Evolutionary conservation across 92 coral and sea anemone genomes (phyloP).

Genomic region (Phenganax subtilis): DNA sequence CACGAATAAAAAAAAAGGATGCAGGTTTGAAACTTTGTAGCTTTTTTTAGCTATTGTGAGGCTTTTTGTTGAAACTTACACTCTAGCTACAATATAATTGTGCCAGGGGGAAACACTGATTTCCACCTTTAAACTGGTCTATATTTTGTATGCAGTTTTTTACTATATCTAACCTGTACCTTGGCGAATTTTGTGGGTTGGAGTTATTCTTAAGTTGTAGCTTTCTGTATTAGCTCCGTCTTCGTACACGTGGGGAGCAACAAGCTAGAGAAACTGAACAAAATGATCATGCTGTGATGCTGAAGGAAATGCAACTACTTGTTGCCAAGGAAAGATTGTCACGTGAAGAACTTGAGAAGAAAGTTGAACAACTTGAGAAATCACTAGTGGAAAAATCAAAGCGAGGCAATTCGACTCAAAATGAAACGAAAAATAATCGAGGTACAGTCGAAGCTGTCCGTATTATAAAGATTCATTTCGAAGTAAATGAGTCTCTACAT

Average conservation of each 20-base stretch:
- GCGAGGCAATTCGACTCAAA: neutral
- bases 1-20: no score
- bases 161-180: no score
- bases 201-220: no score
- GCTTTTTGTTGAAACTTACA: no score
- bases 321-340: slow-evolving; percentile 78
- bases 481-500: no score
- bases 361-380: slow-evolving; percentile 74
- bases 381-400: slow-evolving; percentile 34
- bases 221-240: slow-evolving; percentile 53
- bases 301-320: slow-evolving; percentile 80
- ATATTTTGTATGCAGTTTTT: no score
- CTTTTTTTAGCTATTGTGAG: no score
- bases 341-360: slow-evolving; percentile 83
- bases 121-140: no score
- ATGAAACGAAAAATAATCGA: neutral
- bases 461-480: neutral
- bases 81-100: no score
- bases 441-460: neutral
- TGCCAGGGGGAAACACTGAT: no score
- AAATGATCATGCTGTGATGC: slow-evolving; percentile 83
- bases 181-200: no score
- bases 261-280: slow-evolving; percentile 90
- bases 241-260: slow-evolving; percentile 86
- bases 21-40: no score